A percentile compares a stretch with the other conserved stretches of the same genome.
Evolutionary conservation across 53 echinoderm and acorn worm genomes (phyloP).

Genomic region (Patiria pectinifera): DNA sequence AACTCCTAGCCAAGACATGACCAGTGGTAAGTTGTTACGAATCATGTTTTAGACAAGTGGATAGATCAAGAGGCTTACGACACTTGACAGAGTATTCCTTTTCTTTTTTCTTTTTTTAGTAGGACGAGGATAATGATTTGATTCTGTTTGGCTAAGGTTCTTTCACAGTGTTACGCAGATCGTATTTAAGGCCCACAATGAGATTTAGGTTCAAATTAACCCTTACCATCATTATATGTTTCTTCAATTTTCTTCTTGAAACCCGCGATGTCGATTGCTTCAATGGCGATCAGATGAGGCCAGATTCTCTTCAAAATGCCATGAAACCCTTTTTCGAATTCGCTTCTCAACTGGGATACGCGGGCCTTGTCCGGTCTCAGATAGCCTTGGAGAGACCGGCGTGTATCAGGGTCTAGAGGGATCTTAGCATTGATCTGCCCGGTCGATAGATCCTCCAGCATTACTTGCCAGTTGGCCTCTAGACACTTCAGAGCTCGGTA

Average conservation of each 20-base stretch:
- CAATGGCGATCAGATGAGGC: constrained; percentile 65
- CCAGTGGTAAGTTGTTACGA: too few species aligned
- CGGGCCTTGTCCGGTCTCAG: constrained; percentile 62
- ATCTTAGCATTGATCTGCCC: constrained; percentile 69
- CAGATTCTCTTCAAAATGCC: constrained; percentile 79
- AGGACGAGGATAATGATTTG: too few species aligned
- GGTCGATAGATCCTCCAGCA: constrained; percentile 71
- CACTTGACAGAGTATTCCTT: neutral
- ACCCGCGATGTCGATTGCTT: constrained; percentile 50
- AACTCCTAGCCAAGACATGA: neutral
- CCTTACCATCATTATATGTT: constrained; percentile 63
- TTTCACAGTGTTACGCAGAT: neutral
- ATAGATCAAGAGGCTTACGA: neutral
- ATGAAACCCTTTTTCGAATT: constrained; percentile 77
- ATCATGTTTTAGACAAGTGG: neutral
- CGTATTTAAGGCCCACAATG: too few species aligned
- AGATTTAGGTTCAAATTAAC: neutral
- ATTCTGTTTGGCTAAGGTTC: too few species aligned
- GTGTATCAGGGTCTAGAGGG: constrained; percentile 30
- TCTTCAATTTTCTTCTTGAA: constrained; percentile 35
- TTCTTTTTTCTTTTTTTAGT: too few species aligned
- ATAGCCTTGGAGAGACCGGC: constrained; percentile 42
- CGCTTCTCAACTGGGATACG: constrained; percentile 61
- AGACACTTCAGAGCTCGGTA: constrained; percentile 61
- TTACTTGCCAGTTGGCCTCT: constrained; percentile 70